These are phyloP conservation scores for Agriotes lineatus DNA, from an alignment of 2,888 invertebrate species.

Conservation along the genomic window DNA sequence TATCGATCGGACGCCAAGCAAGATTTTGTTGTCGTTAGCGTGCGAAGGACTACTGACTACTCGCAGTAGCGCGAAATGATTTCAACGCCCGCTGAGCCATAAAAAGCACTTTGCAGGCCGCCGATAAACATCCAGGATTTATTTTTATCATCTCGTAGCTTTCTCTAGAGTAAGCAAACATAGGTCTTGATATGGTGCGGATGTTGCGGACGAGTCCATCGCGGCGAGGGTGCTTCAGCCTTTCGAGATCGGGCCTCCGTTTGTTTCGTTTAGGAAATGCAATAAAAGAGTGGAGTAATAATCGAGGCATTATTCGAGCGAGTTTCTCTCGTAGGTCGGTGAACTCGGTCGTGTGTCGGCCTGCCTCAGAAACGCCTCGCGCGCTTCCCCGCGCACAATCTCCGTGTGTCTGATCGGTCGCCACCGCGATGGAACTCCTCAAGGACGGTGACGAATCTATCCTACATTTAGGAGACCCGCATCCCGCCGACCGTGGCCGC, in stretches of 20 bases:
- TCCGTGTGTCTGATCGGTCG: constrained; percentile 15
- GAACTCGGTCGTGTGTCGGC: constrained; percentile 38
- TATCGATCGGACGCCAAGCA: no score
- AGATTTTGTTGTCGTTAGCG: background rate
- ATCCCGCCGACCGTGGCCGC: background rate
- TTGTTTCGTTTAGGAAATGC: constrained; percentile 45
- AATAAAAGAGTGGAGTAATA: constrained; percentile 38
- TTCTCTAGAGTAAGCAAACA: constrained; percentile 22
- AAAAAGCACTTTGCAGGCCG: constrained; percentile 18
- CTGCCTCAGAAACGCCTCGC: constrained; percentile 5
- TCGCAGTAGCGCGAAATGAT: constrained; percentile 1
- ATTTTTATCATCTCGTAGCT: constrained; percentile 24
- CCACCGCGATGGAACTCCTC: constrained; percentile 4
- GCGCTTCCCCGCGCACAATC: constrained; percentile 9
- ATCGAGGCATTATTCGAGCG: constrained; percentile 42
- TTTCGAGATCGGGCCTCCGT: constrained; percentile 8
- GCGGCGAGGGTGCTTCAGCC: constrained; percentile 8
- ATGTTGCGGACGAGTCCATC: constrained; percentile 32
- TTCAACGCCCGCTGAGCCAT: constrained; percentile 26
- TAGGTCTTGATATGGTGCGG: constrained; percentile 15
- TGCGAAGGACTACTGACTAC: background rate
- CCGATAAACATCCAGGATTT: constrained; percentile 10
- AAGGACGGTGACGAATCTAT: constrained; percentile 26
- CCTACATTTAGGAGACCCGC: constrained; percentile 8
- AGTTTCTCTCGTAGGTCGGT: constrained; percentile 47